Evolutionary conservation across 1,140 invertebrate genomes (phyloP).

Genomic region (Frieseomelitta varia): DNA sequence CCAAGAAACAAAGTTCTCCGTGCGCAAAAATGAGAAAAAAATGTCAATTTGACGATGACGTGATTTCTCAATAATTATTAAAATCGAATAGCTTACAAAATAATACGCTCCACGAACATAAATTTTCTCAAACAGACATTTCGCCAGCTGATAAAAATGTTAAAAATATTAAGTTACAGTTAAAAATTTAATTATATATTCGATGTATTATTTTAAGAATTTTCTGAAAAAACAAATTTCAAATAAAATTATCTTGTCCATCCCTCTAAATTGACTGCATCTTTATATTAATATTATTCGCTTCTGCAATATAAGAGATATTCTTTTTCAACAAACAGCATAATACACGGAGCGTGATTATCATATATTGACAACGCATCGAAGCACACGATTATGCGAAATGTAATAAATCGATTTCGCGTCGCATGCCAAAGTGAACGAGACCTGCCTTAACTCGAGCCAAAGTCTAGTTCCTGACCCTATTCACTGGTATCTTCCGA

Average conservation of each 20-base stretch:
- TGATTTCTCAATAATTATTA: background rate
- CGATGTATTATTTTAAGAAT: no score
- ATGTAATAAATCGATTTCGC: slow-evolving; percentile 10
- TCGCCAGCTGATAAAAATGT: background rate
- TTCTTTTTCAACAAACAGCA: background rate
- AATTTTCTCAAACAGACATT: background rate
- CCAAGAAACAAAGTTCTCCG: background rate
- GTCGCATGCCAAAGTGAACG: slow-evolving; percentile 9
- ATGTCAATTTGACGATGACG: background rate
- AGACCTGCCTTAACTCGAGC: slow-evolving; percentile 41
- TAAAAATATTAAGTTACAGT: background rate
- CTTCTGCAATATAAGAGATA: background rate
- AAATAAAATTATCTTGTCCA: no score
- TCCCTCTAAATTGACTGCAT: background rate
- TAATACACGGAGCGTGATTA: background rate
- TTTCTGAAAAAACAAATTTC: no score
- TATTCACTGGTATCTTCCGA: slow-evolving; percentile 42
- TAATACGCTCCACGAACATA: background rate
- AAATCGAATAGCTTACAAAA: background rate
- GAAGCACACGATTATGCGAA: background rate
- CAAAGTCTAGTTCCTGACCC: slow-evolving; percentile 50
- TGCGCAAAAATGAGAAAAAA: background rate
- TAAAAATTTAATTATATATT: no score
- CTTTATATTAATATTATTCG: background rate
- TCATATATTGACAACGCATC: background rate